Percentiles rank a stretch among this genome's conserved stretches.
Conservation (phyloP, 2,888 invertebrate genomes). For the Drosophila setosimentum region DNA sequence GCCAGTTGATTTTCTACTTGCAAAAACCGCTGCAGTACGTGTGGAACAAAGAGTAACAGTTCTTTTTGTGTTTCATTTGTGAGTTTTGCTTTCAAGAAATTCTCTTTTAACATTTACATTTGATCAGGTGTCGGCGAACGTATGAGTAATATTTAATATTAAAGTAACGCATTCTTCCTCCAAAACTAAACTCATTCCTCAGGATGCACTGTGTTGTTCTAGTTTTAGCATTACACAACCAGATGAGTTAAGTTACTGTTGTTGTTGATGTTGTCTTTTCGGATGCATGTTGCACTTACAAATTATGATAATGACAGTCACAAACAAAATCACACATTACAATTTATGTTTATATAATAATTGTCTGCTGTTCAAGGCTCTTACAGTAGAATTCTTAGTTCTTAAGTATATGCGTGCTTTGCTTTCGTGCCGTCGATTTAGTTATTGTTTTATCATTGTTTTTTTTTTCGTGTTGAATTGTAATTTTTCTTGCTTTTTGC, state of each 20-base stretch:
- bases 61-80: conserved; percentile 17
- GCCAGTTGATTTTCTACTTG: conserved; percentile 23
- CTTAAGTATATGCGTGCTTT: conserved; percentile 43
- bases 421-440: conserved; percentile 24
- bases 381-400: conserved; percentile 38
- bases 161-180: conserved; percentile 45
- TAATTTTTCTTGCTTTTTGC: conserved; percentile 18
- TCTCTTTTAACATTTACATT: conserved; percentile 34
- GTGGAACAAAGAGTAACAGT: conserved; percentile 58
- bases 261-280: conserved; percentile 51
- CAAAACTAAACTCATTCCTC: conserved; percentile 20
- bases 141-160: conserved; percentile 50
- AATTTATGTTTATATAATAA: conserved; percentile 39
- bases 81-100: conserved; percentile 10
- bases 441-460: conserved; percentile 22
- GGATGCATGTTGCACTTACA: conserved; percentile 47
- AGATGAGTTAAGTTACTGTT: conserved; percentile 44
- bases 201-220: conserved; percentile 24
- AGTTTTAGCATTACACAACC: conserved; percentile 44
- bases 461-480: neutral
- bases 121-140: conserved; percentile 24
- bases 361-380: conserved; percentile 41
- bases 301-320: conserved; percentile 38
- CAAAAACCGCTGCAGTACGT: conserved; percentile 44
- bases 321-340: conserved; percentile 45